Conservation (phyloP, 2,888 invertebrate genomes). For the Germaria angustata region DNA sequence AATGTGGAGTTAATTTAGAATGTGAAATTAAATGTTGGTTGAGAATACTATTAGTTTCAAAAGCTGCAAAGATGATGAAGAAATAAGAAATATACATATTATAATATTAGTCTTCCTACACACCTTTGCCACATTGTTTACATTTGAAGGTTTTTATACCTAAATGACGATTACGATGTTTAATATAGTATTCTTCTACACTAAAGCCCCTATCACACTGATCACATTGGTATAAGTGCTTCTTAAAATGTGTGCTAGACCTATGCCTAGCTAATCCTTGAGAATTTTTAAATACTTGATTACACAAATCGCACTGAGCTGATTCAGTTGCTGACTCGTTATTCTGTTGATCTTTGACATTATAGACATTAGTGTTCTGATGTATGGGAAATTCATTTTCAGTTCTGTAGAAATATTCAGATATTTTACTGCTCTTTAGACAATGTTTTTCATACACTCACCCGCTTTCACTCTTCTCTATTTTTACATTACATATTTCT, state of each 20-base stretch:
- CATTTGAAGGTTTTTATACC: conserved; percentile 33
- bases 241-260: conserved; percentile 65
- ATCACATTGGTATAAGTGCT: conserved; percentile 77
- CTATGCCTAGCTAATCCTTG: conserved; percentile 67
- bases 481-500: neutral
- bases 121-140: conserved; percentile 40
- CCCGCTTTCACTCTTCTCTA: neutral
- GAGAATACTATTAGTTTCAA: conserved; percentile 71
- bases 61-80: neutral
- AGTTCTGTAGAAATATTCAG: neutral
- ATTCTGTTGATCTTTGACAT: neutral
- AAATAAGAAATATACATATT: neutral
- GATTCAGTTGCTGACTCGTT: neutral
- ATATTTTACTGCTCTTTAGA: neutral
- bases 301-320: conserved; percentile 68
- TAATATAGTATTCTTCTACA: conserved; percentile 2
- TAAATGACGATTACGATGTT: conserved; percentile 50
- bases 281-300: conserved; percentile 17
- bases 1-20: conserved; percentile 81
- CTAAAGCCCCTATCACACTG: conserved; percentile 67
- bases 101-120: neutral
- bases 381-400: neutral
- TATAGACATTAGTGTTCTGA: neutral
- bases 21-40: conserved; percentile 82
- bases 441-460: neutral